phyloP scores from a whole-genome alignment of 2,797 vertebrate genomes.

The Furcifer pardalis region DNA sequence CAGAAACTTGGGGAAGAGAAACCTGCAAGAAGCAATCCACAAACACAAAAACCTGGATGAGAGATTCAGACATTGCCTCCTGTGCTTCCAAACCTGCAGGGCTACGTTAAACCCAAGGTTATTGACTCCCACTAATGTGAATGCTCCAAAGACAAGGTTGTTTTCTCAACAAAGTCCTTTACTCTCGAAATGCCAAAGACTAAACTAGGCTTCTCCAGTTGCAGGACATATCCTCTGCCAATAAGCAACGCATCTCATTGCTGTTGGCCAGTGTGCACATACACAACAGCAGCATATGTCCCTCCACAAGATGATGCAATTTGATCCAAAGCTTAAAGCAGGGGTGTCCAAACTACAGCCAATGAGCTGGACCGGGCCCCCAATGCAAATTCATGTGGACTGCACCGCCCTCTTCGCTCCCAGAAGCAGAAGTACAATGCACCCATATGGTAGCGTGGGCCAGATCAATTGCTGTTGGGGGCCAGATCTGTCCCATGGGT shows the following conservation, averaged over 20 bases:
- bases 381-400: too few species aligned
- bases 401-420: too few species aligned
- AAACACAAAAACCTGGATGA: neutral
- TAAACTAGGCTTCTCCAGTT: neutral
- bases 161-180: neutral
- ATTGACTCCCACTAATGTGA: neutral
- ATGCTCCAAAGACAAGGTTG: neutral
- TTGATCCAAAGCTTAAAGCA: too few species aligned
- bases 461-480: too few species aligned
- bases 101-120: neutral
- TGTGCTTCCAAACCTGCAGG: neutral
- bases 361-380: neutral
- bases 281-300: too few species aligned
- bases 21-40: constrained; percentile 74
- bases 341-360: too few species aligned
- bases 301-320: too few species aligned
- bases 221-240: neutral
- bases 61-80: too few species aligned
- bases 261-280: neutral
- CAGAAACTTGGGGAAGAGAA: constrained; percentile 93
- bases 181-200: neutral
- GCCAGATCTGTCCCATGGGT: too few species aligned
- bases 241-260: neutral
- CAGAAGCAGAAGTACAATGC: too few species aligned
- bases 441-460: too few species aligned